Evolutionary conservation across 1,140 invertebrate species (phyloP).

Genomic region (Drosophila pandora): DNA sequence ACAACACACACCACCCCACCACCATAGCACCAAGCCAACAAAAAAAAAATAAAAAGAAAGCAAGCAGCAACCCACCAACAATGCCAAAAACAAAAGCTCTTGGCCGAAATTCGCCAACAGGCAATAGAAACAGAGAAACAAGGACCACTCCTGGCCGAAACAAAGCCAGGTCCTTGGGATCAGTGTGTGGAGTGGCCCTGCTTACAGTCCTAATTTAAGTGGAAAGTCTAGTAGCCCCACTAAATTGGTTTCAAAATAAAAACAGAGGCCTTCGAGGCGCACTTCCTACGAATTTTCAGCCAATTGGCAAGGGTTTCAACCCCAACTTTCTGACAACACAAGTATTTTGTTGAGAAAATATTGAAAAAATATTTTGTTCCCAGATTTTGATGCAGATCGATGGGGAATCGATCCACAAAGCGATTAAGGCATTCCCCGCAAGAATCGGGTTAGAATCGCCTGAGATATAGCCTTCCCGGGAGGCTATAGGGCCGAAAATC

Average conservation of each 20-base stretch:
- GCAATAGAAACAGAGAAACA: background rate
- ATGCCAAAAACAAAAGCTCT: slow-evolving; percentile 1
- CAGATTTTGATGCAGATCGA: background rate
- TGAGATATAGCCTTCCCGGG: too few relatives aligned
- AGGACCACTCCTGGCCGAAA: background rate
- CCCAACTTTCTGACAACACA: too few relatives aligned
- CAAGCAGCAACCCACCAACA: background rate
- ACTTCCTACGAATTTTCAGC: too few relatives aligned
- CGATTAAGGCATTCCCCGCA: too few relatives aligned
- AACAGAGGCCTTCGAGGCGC: background rate
- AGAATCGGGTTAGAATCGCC: too few relatives aligned
- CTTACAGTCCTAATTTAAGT: background rate
- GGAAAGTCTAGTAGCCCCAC: background rate
- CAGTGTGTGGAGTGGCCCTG: background rate
- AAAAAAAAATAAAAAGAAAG: background rate
- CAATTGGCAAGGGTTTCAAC: too few relatives aligned
- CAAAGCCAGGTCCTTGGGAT: background rate
- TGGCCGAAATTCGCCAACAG: background rate
- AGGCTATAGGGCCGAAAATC: too few relatives aligned
- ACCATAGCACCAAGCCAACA: slow-evolving; percentile 2
- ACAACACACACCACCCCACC: slow-evolving; percentile 38
- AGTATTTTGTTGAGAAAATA: background rate
- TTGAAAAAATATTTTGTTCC: background rate
- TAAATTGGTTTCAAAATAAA: background rate
- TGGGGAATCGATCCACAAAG: too few relatives aligned